phyloP scores from a whole-genome alignment of 2,113 vertebrate genomes.

The Columba janthina region DNA sequence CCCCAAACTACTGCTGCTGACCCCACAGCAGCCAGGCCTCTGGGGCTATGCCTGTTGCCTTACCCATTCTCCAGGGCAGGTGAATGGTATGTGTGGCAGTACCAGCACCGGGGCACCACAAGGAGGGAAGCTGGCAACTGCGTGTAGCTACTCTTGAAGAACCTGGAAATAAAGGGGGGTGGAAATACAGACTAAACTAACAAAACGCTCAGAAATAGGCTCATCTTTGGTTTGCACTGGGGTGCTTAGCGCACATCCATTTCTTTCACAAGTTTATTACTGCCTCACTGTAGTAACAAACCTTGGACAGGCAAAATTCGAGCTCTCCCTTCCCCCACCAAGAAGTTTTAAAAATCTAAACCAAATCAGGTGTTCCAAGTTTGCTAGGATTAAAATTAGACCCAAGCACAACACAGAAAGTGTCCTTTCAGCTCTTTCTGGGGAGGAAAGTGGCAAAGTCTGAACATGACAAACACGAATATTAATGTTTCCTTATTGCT shows the following conservation, averaged over 20 bases:
- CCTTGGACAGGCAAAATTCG: background rate
- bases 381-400: background rate
- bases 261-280: background rate
- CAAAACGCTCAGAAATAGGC: background rate
- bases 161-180: slow-evolving; percentile 22
- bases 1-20: background rate
- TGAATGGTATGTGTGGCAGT: slow-evolving; percentile 4
- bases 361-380: background rate
- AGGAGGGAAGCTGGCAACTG: slow-evolving; percentile 18
- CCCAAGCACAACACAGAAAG: background rate
- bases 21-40: background rate
- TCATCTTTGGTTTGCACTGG: background rate
- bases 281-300: background rate
- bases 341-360: background rate
- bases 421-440: background rate
- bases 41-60: slow-evolving; percentile 4
- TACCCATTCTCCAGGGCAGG: slow-evolving; percentile 5
- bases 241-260: background rate
- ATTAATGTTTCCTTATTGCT: background rate
- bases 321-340: background rate
- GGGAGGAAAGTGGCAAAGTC: background rate
- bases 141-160: background rate
- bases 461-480: background rate
- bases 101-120: slow-evolving; percentile 34
- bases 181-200: slow-evolving; percentile 9